A percentile compares a stretch with the other conserved stretches of the same genome.
phyloP scores from a whole-genome alignment of 1,140 invertebrate species.

The Tetranychus urticae region DNA sequence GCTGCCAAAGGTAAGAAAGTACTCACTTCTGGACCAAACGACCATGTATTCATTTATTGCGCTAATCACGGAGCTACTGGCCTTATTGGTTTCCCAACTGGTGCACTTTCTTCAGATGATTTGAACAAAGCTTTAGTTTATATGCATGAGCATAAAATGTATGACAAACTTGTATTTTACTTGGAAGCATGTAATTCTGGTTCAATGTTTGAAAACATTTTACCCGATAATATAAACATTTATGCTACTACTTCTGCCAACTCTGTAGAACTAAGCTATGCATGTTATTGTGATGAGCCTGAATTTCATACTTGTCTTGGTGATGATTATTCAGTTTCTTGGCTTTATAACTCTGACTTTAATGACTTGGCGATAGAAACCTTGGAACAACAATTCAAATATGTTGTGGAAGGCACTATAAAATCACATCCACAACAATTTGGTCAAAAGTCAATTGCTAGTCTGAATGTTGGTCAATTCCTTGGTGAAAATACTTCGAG shows the following conservation, averaged over 20 bases:
- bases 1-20: slow-evolving; percentile 14
- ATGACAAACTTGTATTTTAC: slow-evolving; percentile 31
- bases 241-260: slow-evolving; percentile 40
- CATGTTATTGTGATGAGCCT: slow-evolving; percentile 30
- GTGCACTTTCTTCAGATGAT: slow-evolving; percentile 20
- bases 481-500: slow-evolving; percentile 15
- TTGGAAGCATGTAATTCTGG: slow-evolving; percentile 40
- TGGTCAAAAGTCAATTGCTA: slow-evolving; percentile 26
- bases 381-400: slow-evolving; percentile 28
- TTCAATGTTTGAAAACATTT: slow-evolving; percentile 35
- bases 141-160: slow-evolving; percentile 24
- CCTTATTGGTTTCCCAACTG: slow-evolving; percentile 29
- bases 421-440: slow-evolving; percentile 33
- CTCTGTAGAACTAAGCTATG: slow-evolving; percentile 30
- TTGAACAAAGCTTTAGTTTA: slow-evolving; percentile 21
- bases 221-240: slow-evolving; percentile 30
- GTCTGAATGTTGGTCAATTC: slow-evolving; percentile 21
- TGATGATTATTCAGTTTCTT: slow-evolving; percentile 37
- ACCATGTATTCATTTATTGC: slow-evolving; percentile 38
- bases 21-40: slow-evolving; percentile 28
- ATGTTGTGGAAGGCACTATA: slow-evolving; percentile 32
- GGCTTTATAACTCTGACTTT: slow-evolving; percentile 38
- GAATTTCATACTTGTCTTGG: slow-evolving; percentile 28
- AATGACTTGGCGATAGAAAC: slow-evolving; percentile 29
- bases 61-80: slow-evolving; percentile 37